Base-by-base conservation (phyloP, 2,113 vertebrate genomes). In the Emydura subglobosa region DNA sequence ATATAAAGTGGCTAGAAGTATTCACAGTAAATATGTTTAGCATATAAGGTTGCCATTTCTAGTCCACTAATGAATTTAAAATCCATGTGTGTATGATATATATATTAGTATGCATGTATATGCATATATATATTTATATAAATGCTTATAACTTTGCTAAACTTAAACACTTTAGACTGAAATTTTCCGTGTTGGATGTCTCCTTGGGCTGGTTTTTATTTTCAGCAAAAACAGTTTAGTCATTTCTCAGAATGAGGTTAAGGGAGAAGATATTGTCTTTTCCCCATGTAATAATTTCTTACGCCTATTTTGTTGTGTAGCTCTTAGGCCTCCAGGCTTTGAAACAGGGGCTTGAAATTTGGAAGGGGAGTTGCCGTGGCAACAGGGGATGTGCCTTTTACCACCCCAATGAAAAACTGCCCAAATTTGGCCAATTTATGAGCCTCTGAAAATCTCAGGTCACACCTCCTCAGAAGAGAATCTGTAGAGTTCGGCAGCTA, bases 21-120 rank as follows among this genome's bases (percentile, higher is more conserved):
- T 57, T 19, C 42, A 34, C n/a, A 87, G 51, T 87, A 92, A 94
- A 93, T 86, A 82, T 50, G 78, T 79, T 94, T 49, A 31, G 47
- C 47, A 16, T 8, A 74, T 39, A 16, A 85, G 68, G 80, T 80
- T 83, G 55, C 93, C 59, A 65, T 87, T 91, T 91, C 54, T 25
- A 86, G 85, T 87, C 54, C 50, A 80, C 85, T 85, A 79, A 79
- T 93, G 78, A 84, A 83, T 79, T 86, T 61, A 61, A 80, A 13
- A 47, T 39, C 10, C 24, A 25, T 91, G 10, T 80, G 55, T 21
- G 44, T 11, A 34, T 86, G 29, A 39, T 39, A 72, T 22, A 22
- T 44, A 22, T 44, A 29, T 84, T 86, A 83, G 76, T 93, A 39
- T 84, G 2, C 49, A 6, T 59, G 31, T 79, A 19, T 87, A 2